A percentile compares a stretch with the other conserved stretches of the same genome.
Evolutionary conservation across 2,888 invertebrate genomes (phyloP).

Genomic region (Plebejus anna): DNA sequence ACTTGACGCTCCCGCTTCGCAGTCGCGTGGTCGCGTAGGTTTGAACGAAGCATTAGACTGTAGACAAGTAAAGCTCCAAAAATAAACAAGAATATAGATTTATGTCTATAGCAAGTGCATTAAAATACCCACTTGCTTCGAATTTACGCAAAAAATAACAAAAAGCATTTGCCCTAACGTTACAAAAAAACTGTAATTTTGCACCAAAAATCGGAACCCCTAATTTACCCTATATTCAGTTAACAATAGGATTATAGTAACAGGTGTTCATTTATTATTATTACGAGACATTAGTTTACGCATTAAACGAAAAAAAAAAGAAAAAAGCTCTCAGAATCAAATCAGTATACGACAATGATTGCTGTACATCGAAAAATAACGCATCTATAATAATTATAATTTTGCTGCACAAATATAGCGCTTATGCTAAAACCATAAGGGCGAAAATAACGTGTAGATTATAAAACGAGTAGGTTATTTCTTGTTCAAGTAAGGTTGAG

Average conservation of each 20-base stretch:
- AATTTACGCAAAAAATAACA: not conserved
- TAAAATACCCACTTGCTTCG: slow-evolving; percentile 14
- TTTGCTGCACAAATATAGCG: slow-evolving; percentile 43
- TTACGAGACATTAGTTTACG: slow-evolving; percentile 74
- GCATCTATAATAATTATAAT: slow-evolving; percentile 63
- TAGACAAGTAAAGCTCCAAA: no score
- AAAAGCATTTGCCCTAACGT: slow-evolving; percentile 35
- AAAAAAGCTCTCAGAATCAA: slow-evolving; percentile 71
- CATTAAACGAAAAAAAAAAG: slow-evolving; percentile 64
- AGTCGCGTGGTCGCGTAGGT: no score
- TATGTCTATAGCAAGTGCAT: slow-evolving; percentile 13
- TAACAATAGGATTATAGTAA: slow-evolving; percentile 66
- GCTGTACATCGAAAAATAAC: slow-evolving; percentile 68
- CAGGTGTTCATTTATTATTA: slow-evolving; percentile 76
- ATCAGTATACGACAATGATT: slow-evolving; percentile 79
- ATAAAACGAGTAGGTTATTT: slow-evolving; percentile 54
- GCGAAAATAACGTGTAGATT: slow-evolving; percentile 45
- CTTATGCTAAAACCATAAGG: slow-evolving; percentile 43
- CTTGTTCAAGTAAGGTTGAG: slow-evolving; percentile 56
- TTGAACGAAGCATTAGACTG: no score
- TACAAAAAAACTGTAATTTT: slow-evolving; percentile 45
- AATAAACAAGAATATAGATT: not conserved
- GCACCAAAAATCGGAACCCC: slow-evolving; percentile 46
- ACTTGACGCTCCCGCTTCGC: no score
- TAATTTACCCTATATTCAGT: slow-evolving; percentile 56